phyloP scores from a whole-genome alignment of 1,140 invertebrate genomes.

The Zaprionus camerounensis region DNA sequence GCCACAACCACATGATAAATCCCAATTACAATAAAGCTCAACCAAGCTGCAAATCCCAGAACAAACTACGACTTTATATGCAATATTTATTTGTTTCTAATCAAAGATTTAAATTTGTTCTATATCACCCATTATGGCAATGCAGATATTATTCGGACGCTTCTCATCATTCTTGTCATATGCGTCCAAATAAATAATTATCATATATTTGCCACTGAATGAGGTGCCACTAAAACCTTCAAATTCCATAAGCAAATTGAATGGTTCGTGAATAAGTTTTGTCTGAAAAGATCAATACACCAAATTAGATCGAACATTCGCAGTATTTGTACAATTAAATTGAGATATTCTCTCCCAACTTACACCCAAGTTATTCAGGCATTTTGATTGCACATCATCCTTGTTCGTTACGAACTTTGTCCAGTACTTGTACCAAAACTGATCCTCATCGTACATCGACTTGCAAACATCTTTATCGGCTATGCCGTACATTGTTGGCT shows the following conservation, averaged over 20 bases:
- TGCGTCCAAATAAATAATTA: neutral
- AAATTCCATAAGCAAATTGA: neutral
- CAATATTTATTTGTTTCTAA: neutral
- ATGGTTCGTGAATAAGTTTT: neutral
- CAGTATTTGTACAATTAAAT: neutral
- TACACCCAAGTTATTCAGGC: neutral
- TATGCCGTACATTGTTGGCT: neutral
- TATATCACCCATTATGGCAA: neutral
- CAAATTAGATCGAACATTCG: neutral
- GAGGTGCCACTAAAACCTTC: neutral
- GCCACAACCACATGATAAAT: slow-evolving; percentile 51
- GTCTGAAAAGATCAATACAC: neutral
- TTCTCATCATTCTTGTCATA: neutral
- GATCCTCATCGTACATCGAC: neutral
- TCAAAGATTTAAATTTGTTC: neutral
- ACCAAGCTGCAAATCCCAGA: neutral
- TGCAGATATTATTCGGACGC: neutral
- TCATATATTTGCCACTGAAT: neutral
- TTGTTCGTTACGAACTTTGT: neutral
- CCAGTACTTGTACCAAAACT: neutral
- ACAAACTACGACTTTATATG: neutral
- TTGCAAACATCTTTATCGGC: neutral
- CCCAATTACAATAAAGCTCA: slow-evolving; percentile 29
- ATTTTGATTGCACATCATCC: neutral
- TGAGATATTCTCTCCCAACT: neutral